Evolutionary conservation across 2,113 vertebrate genomes (phyloP).

Genomic region (Pelecanus crispus): DNA sequence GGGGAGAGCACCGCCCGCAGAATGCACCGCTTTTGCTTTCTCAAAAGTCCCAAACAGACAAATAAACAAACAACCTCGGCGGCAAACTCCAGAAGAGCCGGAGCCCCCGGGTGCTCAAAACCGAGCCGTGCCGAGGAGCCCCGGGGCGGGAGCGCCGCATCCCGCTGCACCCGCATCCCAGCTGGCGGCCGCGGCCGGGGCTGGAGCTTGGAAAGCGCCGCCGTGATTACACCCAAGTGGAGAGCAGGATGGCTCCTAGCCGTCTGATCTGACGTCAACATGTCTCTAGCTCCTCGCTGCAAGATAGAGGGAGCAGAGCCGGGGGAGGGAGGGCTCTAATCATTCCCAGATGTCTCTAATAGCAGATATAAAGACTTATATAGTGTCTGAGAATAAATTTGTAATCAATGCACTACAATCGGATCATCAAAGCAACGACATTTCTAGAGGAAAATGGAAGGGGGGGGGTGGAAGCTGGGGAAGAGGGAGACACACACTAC

Average conservation of each 20-base stretch:
- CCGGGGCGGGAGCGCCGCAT: not conserved
- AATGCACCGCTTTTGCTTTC: not conserved
- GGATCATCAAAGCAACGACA: conserved; percentile 71
- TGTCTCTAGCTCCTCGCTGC: conserved; percentile 72
- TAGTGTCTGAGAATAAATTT: conserved; percentile 78
- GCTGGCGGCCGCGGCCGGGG: conserved; percentile 59
- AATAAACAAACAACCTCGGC: not conserved
- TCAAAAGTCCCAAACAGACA: not conserved
- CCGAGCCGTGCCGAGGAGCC: not conserved
- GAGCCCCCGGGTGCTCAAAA: not conserved
- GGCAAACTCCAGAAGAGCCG: not conserved
- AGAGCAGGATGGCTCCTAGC: conserved; percentile 79
- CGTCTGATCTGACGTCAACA: conserved; percentile 87
- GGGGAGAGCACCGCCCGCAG: not conserved
- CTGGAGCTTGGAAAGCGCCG: conserved; percentile 61
- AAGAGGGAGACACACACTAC: not conserved
- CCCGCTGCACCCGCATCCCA: conserved; percentile 38
- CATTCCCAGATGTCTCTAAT: conserved; percentile 87
- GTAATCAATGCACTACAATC: conserved; percentile 73
- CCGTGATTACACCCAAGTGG: conserved; percentile 75
- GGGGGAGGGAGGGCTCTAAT: conserved; percentile 79
- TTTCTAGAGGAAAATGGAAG: conserved; percentile 32
- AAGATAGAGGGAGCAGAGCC: conserved; percentile 70
- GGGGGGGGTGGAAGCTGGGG: not conserved
- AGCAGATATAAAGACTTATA: conserved; percentile 79